Evolutionary conservation across 2,797 vertebrate genomes (phyloP).

Genomic region (Loris lydekkerianus): DNA sequence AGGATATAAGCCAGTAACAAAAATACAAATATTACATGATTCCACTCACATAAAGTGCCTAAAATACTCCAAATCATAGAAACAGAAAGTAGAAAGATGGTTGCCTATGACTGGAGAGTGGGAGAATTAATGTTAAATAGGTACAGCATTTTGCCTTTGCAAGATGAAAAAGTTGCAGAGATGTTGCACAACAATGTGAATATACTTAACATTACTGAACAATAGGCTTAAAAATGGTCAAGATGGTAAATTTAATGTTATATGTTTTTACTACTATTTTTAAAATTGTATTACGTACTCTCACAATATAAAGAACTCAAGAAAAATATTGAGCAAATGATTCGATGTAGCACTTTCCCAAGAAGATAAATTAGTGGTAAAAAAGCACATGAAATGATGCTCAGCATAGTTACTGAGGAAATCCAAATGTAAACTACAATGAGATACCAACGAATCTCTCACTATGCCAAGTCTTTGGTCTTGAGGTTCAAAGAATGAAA

Average conservation of each 20-base stretch:
- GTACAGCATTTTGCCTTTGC: background rate
- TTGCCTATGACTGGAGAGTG: too few relatives aligned
- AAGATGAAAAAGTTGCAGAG: background rate
- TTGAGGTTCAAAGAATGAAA: too few relatives aligned
- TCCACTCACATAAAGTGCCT: background rate
- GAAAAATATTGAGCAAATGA: background rate
- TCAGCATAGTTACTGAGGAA: background rate
- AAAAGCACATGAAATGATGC: background rate
- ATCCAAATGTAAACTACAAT: background rate
- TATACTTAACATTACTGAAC: background rate
- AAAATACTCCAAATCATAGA: background rate
- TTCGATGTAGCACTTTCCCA: background rate
- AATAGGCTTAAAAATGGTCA: background rate
- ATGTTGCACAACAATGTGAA: background rate
- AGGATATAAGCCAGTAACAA: background rate
- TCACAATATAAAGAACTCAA: background rate
- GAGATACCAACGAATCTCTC: background rate
- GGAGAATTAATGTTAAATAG: too few relatives aligned
- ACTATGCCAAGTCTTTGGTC: too few relatives aligned
- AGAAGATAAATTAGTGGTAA: background rate
- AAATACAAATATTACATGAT: background rate
- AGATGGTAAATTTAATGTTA: background rate
- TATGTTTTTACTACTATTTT: background rate
- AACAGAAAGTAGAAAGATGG: background rate
- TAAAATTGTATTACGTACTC: background rate